Conservation (phyloP, 2,888 invertebrate genomes). For the Theristus sp. region DNA sequence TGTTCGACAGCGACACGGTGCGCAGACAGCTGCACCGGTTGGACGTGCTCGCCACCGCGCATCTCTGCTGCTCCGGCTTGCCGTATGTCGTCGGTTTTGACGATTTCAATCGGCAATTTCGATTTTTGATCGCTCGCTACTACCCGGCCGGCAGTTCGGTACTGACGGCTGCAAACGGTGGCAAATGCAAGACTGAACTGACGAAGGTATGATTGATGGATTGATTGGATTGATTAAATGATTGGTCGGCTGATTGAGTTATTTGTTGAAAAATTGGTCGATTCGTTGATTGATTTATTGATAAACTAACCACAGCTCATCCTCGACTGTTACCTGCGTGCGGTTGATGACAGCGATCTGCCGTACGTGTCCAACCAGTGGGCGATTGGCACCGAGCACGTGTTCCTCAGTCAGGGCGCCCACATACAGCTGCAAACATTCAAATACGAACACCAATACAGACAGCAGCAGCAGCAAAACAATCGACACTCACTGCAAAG, state of each 20-base stretch:
- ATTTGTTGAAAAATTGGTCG: background rate
- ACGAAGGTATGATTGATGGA: background rate
- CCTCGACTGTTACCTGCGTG: slow-evolving; percentile 44
- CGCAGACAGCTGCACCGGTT: slow-evolving; percentile 71
- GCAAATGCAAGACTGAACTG: background rate
- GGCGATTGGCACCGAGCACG: slow-evolving; percentile 77
- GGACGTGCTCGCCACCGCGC: slow-evolving; percentile 77
- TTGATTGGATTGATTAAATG: background rate
- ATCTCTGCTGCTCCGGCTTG: slow-evolving; percentile 77
- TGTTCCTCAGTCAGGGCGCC: slow-evolving; percentile 51
- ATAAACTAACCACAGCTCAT: slow-evolving; percentile 41
- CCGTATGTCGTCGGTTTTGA: slow-evolving; percentile 87
- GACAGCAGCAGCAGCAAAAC: background rate
- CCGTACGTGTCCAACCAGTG: slow-evolving; percentile 52
- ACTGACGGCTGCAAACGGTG: too few relatives aligned
- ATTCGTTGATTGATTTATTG: background rate
- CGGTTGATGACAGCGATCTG: slow-evolving; percentile 24
- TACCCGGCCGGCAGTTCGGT: background rate
- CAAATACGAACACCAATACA: background rate
- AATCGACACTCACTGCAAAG: background rate
- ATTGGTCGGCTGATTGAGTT: background rate
- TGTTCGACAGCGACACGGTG: slow-evolving; percentile 56
- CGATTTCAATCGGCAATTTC: slow-evolving; percentile 67
- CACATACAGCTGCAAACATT: background rate
- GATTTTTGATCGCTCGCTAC: slow-evolving; percentile 45